phyloP scores from a whole-genome alignment of 2,113 vertebrate genomes.

The Columba janthina region DNA sequence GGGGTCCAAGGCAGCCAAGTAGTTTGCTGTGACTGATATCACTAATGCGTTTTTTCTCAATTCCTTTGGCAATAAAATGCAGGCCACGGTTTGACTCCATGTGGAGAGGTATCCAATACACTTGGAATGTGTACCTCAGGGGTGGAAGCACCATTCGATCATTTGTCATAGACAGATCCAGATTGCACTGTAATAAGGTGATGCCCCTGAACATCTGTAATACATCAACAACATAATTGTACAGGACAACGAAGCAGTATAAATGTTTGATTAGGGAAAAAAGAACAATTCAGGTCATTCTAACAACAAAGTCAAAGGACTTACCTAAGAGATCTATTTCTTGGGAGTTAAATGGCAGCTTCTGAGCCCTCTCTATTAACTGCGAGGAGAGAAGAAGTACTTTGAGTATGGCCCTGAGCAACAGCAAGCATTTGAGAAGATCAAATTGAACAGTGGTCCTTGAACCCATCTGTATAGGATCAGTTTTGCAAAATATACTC shows the following conservation, averaged over 20 bases:
- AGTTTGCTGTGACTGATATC: too few relatives aligned
- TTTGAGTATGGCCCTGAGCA: background rate
- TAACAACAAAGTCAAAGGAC: background rate
- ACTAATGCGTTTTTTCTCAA: too few relatives aligned
- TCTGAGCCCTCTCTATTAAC: background rate
- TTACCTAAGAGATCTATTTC: background rate
- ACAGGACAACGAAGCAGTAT: background rate
- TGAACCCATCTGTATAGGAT: background rate
- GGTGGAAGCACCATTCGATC: background rate
- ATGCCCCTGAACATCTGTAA: background rate
- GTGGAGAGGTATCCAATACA: background rate
- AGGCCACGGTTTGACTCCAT: too few relatives aligned
- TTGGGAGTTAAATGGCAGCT: background rate
- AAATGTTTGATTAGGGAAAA: background rate
- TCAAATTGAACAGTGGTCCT: too few relatives aligned
- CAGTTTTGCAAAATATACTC: background rate
- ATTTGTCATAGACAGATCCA: background rate
- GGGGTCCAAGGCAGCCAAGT: too few relatives aligned
- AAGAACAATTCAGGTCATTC: background rate
- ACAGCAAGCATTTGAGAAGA: too few relatives aligned
- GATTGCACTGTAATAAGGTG: background rate
- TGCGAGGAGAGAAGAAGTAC: too few relatives aligned
- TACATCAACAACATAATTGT: background rate
- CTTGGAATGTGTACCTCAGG: background rate
- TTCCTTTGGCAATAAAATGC: too few relatives aligned